These are phyloP conservation scores for Drosophila sp. DNA, from an alignment of 1,140 invertebrate genomes.

Conservation along the genomic window DNA sequence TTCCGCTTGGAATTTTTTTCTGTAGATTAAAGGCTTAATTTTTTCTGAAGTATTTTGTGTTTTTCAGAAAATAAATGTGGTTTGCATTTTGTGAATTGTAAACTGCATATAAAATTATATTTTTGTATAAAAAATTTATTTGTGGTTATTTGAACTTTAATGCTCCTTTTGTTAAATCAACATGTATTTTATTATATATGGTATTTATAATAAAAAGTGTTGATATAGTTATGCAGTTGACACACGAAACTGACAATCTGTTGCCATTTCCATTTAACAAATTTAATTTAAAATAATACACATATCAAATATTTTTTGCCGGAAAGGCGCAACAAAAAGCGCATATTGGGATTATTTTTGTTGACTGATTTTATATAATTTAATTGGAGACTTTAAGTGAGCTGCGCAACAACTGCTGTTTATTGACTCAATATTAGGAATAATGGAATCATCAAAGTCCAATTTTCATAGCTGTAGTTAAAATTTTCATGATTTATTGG, in stretches of 20 bases:
- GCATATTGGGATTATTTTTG: not conserved
- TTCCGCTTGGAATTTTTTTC: not conserved
- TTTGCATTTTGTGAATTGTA: not conserved
- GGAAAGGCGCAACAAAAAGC: slow-evolving; percentile 17
- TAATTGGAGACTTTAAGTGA: not conserved
- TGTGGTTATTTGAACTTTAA: not conserved
- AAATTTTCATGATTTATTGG: slow-evolving; percentile 3
- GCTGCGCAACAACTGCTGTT: not conserved
- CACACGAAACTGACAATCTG: slow-evolving; percentile 13
- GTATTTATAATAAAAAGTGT: not conserved
- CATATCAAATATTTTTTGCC: not conserved
- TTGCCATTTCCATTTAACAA: slow-evolving; percentile 27
- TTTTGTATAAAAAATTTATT: not conserved
- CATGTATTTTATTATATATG: not conserved
- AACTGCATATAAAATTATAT: not conserved
- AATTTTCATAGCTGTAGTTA: slow-evolving; percentile 31
- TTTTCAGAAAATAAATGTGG: not conserved
- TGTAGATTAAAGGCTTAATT: too few relatives aligned
- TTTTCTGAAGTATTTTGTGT: not conserved
- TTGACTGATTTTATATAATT: not conserved
- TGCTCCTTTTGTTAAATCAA: not conserved
- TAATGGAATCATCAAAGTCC: too few relatives aligned
- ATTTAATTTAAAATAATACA: not conserved
- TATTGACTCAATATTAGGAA: not conserved
- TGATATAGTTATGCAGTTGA: not conserved